These are phyloP conservation scores for Puffinus mauretanicus DNA, from an alignment of 2,113 vertebrate species.

Conservation along the genomic window DNA sequence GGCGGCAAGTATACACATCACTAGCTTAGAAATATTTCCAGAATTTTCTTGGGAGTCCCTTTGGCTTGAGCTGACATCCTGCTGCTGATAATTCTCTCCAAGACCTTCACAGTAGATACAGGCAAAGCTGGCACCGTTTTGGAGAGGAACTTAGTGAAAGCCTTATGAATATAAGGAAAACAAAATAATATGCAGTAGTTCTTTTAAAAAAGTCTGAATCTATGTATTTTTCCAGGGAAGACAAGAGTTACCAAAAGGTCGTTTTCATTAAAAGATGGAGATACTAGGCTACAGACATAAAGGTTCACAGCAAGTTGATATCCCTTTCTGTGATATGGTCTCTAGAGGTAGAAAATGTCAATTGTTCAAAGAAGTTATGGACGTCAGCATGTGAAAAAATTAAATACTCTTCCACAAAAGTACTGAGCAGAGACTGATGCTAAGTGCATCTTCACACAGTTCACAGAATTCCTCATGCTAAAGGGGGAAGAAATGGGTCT, in stretches of 20 bases:
- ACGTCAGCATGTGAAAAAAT: neutral
- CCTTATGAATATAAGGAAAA: neutral
- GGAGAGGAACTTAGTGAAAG: neutral
- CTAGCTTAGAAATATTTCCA: neutral
- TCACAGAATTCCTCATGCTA: neutral
- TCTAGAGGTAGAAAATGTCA: neutral
- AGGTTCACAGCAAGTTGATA: neutral
- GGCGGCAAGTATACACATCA: fast-evolving
- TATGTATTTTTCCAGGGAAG: neutral
- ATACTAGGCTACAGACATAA: neutral
- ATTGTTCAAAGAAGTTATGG: neutral
- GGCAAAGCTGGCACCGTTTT: neutral
- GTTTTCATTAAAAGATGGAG: neutral
- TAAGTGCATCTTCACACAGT: neutral
- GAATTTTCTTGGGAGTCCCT: neutral
- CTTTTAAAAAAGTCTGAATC: neutral
- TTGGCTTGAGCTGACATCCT: neutral
- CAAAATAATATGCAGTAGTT: neutral
- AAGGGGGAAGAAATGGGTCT: neutral
- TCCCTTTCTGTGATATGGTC: neutral
- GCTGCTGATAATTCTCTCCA: neutral
- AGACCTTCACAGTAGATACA: neutral
- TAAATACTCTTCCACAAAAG: neutral
- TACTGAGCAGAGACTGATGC: neutral
- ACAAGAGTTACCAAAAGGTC: neutral